These are phyloP conservation scores for Chironomus riparius DNA, from an alignment of 2,888 invertebrate species.

Conservation along the genomic window DNA sequence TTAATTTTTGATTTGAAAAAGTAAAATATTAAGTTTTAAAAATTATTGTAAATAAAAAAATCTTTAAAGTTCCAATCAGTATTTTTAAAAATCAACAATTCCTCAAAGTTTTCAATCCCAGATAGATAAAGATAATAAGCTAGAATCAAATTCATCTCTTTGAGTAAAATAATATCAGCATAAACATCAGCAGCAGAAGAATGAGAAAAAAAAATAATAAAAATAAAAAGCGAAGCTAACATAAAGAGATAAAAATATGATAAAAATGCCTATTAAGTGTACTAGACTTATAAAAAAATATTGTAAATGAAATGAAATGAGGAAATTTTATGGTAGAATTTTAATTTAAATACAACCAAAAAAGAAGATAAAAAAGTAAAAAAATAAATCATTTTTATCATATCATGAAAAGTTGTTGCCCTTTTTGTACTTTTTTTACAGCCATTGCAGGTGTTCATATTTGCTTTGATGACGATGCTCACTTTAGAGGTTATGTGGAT, in stretches of 20 bases:
- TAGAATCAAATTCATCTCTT: background rate
- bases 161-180: background rate
- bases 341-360: background rate
- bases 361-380: background rate
- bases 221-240: background rate
- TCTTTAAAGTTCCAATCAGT: background rate
- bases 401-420: background rate
- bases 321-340: background rate
- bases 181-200: background rate
- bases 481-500: too few species aligned
- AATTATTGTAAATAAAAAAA: too few species aligned
- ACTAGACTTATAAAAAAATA: background rate
- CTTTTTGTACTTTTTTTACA: too few species aligned
- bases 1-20: too few species aligned
- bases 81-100: background rate
- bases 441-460: too few species aligned
- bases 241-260: background rate
- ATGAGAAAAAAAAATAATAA: background rate
- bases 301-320: background rate
- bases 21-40: too few species aligned
- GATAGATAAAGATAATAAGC: too few species aligned
- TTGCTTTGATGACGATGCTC: too few species aligned
- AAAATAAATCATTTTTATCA: slow-evolving; percentile 19
- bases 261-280: background rate
- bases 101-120: background rate